These are phyloP conservation scores for Ficedula albicollis DNA, from an alignment of 2,797 vertebrate genomes.

Conservation along the genomic window DNA sequence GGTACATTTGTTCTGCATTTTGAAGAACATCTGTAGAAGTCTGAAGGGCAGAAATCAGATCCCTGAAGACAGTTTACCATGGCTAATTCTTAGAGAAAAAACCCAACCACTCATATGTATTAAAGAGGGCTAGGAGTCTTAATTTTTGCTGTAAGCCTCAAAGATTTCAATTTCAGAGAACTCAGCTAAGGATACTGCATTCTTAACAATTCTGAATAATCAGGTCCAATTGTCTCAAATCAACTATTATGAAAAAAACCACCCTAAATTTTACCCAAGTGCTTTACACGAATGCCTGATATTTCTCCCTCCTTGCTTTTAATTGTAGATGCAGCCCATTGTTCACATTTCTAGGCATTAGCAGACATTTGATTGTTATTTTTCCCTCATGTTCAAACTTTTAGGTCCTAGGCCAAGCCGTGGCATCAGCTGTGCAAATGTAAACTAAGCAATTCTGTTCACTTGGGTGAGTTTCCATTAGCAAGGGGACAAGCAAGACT, in stretches of 20 bases:
- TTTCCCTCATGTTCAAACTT: neutral
- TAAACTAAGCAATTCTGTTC: neutral
- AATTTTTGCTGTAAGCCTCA: neutral
- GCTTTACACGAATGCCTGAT: neutral
- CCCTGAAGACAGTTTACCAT: neutral
- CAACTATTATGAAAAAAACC: neutral
- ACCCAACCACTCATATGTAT: neutral
- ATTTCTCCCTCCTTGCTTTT: neutral
- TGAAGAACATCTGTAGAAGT: neutral
- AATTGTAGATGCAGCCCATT: neutral
- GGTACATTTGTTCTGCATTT: neutral
- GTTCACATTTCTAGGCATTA: neutral
- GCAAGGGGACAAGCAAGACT: neutral
- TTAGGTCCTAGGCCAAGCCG: neutral
- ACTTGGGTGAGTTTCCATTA: neutral
- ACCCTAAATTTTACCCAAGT: neutral
- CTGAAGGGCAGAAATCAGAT: neutral
- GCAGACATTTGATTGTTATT: neutral
- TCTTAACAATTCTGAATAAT: neutral
- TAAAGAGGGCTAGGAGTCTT: neutral
- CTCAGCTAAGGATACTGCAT: neutral
- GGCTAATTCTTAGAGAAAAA: neutral
- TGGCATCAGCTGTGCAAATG: neutral
- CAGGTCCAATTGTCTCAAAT: neutral
- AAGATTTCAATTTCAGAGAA: neutral